Evolutionary conservation across 1,140 invertebrate species (phyloP).

Genomic region (Brachionus rotundiformis): DNA sequence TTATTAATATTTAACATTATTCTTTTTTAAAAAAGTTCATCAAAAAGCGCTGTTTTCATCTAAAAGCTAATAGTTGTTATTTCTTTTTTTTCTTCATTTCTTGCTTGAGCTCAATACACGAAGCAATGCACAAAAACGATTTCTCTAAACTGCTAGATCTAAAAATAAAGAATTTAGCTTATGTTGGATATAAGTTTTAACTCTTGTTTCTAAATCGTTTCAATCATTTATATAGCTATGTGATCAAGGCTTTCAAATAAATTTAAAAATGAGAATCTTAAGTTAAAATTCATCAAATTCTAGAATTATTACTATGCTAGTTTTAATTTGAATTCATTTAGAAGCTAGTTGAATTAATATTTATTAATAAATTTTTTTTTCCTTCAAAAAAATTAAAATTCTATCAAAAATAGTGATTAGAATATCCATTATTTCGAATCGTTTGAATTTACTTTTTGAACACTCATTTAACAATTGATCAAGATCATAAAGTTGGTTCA

Average conservation of each 20-base stretch:
- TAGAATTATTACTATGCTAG: background rate
- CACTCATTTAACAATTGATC: conserved; percentile 20
- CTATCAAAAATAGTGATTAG: background rate
- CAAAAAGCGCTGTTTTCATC: background rate
- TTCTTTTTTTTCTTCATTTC: background rate
- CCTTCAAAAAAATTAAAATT: conserved; percentile 28
- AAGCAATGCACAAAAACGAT: background rate
- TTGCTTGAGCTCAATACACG: background rate
- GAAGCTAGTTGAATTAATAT: background rate
- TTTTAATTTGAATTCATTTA: background rate
- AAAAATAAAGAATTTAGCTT: conserved; percentile 12
- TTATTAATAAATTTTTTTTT: conserved; percentile 6
- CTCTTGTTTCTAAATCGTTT: background rate
- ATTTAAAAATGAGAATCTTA: background rate
- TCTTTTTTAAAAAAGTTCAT: background rate
- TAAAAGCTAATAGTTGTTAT: background rate
- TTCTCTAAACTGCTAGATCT: background rate
- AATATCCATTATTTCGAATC: background rate
- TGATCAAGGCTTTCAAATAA: background rate
- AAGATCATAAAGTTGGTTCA: conserved; percentile 17
- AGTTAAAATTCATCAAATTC: background rate
- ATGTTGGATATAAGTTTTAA: background rate
- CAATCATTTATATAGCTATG: background rate
- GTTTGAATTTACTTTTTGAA: background rate
- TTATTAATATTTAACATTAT: background rate